Conservation (phyloP, 2,797 vertebrate genomes). For the Sus cebifrons region DNA sequence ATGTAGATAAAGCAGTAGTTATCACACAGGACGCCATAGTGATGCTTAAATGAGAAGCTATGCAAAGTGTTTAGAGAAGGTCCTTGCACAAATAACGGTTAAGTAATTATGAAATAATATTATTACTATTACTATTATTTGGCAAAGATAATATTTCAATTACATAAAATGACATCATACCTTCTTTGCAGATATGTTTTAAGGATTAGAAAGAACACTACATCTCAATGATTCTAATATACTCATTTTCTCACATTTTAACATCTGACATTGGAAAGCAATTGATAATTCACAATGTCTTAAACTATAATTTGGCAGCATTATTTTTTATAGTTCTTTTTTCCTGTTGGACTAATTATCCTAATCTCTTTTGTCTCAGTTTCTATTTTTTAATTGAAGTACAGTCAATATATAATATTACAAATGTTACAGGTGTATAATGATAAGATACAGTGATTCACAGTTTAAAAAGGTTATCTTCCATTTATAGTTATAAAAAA, state of each 20-base stretch:
- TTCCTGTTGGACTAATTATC: not conserved
- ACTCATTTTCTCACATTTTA: too few relatives aligned
- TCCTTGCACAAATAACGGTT: not conserved
- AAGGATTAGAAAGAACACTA: too few relatives aligned
- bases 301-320: too few relatives aligned
- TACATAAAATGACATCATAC: not conserved
- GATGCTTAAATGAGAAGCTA: not conserved
- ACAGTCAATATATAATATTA: too few relatives aligned
- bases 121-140: not conserved
- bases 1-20: not conserved
- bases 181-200: not conserved
- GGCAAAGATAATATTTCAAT: conserved; percentile 44
- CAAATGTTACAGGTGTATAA: too few relatives aligned
- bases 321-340: not conserved
- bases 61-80: not conserved
- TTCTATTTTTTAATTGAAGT: not conserved
- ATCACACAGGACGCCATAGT: not conserved
- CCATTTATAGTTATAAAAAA: too few relatives aligned
- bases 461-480: too few relatives aligned
- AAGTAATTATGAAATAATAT: not conserved
- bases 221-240: too few relatives aligned
- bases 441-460: too few relatives aligned
- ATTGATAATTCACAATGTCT: too few relatives aligned
- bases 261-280: too few relatives aligned
- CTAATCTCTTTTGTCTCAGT: not conserved